Base-by-base conservation (phyloP, 1,140 invertebrate genomes). In the Hylaeus volcanicus region DNA sequence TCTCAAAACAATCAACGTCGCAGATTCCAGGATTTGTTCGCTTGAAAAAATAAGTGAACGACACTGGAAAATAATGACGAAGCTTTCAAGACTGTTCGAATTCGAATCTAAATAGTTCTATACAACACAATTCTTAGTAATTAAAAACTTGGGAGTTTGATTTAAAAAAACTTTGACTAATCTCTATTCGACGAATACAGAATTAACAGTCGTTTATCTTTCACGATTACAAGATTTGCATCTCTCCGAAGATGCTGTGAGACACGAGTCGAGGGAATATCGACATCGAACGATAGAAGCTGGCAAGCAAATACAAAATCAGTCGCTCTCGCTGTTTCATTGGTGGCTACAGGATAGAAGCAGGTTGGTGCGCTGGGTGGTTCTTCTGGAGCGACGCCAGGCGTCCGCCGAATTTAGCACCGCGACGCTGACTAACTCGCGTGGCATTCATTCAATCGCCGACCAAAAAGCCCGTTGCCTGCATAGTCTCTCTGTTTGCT, bases 361-460 rank as follows among this genome's bases (percentile, higher is more conserved):
- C 92, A 93, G 92, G 92, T 93, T 93, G 92, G 92, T 92, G 92
- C 92, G 92, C 92, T 92, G 90, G 91, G 92, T 93, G 92, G 92
- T 93, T 93, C 88, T 90, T 88, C 89, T 93, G 92, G 92, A 91
- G n/a, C 71, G 75, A 78, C 60, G 92, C 92, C 92, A 93, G 89
- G 79, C 91, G 83, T 89, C 85, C 85, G 91, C 91, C 89, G 90
- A 91, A 93, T 93, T 93, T 93, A 93, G 93, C 90, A 91, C 82
- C 91, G 91, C 88, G 89, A 89, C 88, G 92, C 92, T 93, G 93
- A 93, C 93, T 93, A 93, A 93, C 92, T 90, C 90, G 90, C 89
- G 91, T 91, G 90, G 91, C 91, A 93, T 93, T 92, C 93, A 93
- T 93, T 93, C 92, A 93, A 90, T 89, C 84, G 87, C 84, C 85